Evolutionary conservation across 1,140 invertebrate genomes (phyloP).

Genomic region (Lepidostoma basale): DNA sequence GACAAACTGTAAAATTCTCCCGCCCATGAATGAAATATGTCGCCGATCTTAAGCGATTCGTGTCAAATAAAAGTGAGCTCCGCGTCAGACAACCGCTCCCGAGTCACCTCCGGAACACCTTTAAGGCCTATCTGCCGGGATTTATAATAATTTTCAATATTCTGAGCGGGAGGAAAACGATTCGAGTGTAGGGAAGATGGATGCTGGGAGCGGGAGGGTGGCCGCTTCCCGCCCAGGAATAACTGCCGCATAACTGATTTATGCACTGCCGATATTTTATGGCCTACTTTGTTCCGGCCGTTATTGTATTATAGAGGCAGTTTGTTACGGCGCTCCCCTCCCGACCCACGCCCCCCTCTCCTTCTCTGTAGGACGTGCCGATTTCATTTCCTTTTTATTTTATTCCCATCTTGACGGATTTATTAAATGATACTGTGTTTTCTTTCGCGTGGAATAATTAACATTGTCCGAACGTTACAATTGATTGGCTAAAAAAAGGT

Average conservation of each 20-base stretch:
- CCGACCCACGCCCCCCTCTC: not conserved
- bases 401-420: no score
- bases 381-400: not conserved
- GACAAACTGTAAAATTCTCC: not conserved
- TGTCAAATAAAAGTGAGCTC: conserved; percentile 37
- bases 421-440: no score
- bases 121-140: conserved; percentile 24
- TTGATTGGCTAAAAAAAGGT: no score
- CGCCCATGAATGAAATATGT: conserved; percentile 41
- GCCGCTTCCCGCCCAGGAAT: conserved; percentile 8
- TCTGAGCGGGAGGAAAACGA: conserved; percentile 29
- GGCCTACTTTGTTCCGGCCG: conserved; percentile 64
- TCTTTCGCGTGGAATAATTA: no score
- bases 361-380: not conserved
- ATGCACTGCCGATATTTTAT: conserved; percentile 66
- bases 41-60: conserved; percentile 31
- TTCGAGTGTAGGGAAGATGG: conserved; percentile 11
- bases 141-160: conserved; percentile 47
- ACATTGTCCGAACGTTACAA: no score
- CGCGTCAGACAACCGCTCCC: not conserved
- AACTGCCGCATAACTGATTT: conserved; percentile 56
- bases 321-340: conserved; percentile 50
- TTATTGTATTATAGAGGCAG: conserved; percentile 65
- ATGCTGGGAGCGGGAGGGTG: not conserved
- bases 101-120: conserved; percentile 35